Conservation (phyloP, 2,888 invertebrate genomes). For the Minunthozetes semirufus region DNA sequence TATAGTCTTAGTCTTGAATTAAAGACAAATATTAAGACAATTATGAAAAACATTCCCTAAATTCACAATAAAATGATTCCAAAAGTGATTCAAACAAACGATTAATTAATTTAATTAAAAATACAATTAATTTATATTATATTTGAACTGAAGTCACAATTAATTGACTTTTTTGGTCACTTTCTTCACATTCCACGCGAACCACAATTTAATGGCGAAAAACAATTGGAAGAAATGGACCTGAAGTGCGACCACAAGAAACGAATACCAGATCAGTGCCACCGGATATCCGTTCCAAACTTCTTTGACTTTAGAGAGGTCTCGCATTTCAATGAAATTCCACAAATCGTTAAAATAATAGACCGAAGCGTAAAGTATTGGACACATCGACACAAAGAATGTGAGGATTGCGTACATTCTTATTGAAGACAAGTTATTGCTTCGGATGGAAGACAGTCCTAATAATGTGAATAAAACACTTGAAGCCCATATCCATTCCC, state of each 20-base stretch:
- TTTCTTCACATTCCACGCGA: conserved; percentile 68
- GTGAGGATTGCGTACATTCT: conserved; percentile 71
- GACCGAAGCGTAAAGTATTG: conserved; percentile 69
- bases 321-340: conserved; percentile 63
- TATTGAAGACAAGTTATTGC: conserved; percentile 69
- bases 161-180: conserved; percentile 9
- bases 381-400: conserved; percentile 67
- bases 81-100: background rate
- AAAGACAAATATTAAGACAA: background rate
- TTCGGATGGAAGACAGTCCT: conserved; percentile 75
- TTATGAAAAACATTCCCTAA: conserved; percentile 1
- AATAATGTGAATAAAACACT: conserved; percentile 75
- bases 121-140: background rate
- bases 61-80: background rate
- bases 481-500: conserved; percentile 90
- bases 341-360: conserved; percentile 79
- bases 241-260: conserved; percentile 76
- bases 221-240: conserved; percentile 78
- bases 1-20: background rate
- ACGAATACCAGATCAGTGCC: conserved; percentile 84
- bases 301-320: conserved; percentile 61
- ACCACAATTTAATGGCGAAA: conserved; percentile 72
- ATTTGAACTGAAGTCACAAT: background rate
- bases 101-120: background rate
- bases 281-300: conserved; percentile 86